Percentiles rank a stretch among this genome's conserved stretches.
Conservation (phyloP, 2,797 vertebrate genomes). For the Triplophysa bombifrons region DNA sequence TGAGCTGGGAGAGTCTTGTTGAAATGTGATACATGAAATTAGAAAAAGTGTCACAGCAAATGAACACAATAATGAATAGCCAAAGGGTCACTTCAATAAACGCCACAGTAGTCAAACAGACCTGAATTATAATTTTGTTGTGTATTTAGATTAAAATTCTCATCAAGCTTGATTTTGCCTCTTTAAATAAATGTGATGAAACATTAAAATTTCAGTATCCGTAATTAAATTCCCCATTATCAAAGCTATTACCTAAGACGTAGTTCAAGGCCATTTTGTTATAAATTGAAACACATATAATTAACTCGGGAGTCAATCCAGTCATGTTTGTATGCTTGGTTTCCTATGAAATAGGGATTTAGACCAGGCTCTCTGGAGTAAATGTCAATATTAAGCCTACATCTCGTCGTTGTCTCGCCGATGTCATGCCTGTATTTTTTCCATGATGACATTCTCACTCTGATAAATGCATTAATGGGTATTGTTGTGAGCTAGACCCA, state of each 20-base stretch:
- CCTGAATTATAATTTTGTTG: slow-evolving; percentile 25
- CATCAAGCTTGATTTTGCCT: slow-evolving; percentile 24
- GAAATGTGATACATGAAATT: slow-evolving; percentile 62
- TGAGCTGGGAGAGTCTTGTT: slow-evolving; percentile 52
- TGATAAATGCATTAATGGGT: slow-evolving; percentile 56
- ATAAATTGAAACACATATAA: slow-evolving; percentile 52
- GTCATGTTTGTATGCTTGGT: slow-evolving; percentile 51
- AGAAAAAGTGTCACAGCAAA: slow-evolving; percentile 46
- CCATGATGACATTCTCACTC: slow-evolving; percentile 44
- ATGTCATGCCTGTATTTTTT: slow-evolving; percentile 34
- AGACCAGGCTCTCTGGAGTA: background rate
- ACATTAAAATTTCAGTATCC: slow-evolving; percentile 18
- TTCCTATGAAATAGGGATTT: slow-evolving; percentile 46
- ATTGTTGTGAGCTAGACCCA: slow-evolving; percentile 53
- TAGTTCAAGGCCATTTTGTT: slow-evolving; percentile 31
- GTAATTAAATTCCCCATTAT: slow-evolving; percentile 41
- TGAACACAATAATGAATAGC: slow-evolving; percentile 58
- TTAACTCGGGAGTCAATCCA: slow-evolving; percentile 63
- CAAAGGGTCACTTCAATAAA: slow-evolving; percentile 43
- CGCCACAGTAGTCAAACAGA: slow-evolving; percentile 18
- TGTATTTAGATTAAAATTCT: slow-evolving; percentile 40
- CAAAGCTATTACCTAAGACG: slow-evolving; percentile 20
- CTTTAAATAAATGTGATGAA: slow-evolving; percentile 41
- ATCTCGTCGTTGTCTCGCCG: slow-evolving; percentile 14
- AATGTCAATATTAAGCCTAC: slow-evolving; percentile 22